Conservation (phyloP, 2,113 vertebrate genomes). For the Sylvilagus bachmani region DNA sequence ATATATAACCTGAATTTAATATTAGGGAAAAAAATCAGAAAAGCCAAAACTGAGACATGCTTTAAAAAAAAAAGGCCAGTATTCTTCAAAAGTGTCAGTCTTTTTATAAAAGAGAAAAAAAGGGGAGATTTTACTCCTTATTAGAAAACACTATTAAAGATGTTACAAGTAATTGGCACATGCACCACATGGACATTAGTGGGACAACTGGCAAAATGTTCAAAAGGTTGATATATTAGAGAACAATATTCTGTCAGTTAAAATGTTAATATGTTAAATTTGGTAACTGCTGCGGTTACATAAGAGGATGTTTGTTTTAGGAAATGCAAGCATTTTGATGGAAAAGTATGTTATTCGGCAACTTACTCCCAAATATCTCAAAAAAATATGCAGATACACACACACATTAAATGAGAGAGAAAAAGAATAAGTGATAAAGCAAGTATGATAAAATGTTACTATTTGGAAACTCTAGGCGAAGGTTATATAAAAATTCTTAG, state of each 20-base stretch:
- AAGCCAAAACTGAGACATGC: not conserved
- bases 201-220: not conserved
- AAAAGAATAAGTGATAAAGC: constrained; percentile 9
- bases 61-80: not conserved
- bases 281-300: not conserved
- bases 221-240: not conserved
- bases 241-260: not conserved
- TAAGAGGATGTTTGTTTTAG: constrained; percentile 30
- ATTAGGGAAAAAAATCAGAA: constrained; percentile 31
- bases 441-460: constrained; percentile 34
- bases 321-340: constrained; percentile 20
- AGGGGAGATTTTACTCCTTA: not conserved
- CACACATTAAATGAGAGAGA: not conserved
- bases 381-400: not conserved
- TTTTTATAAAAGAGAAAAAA: not conserved
- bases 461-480: not conserved
- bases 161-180: not conserved
- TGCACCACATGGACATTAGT: not conserved
- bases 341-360: constrained; percentile 26
- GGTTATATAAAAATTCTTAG: constrained; percentile 13
- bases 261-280: constrained; percentile 15
- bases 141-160: not conserved
- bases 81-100: constrained; percentile 30
- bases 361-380: constrained; percentile 31
- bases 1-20: constrained; percentile 39